Percentiles rank a stretch among this genome's conserved stretches.
These are phyloP conservation scores for Brienomyrus longianalis DNA, from an alignment of 2,113 vertebrate genomes.

Conservation along the genomic window DNA sequence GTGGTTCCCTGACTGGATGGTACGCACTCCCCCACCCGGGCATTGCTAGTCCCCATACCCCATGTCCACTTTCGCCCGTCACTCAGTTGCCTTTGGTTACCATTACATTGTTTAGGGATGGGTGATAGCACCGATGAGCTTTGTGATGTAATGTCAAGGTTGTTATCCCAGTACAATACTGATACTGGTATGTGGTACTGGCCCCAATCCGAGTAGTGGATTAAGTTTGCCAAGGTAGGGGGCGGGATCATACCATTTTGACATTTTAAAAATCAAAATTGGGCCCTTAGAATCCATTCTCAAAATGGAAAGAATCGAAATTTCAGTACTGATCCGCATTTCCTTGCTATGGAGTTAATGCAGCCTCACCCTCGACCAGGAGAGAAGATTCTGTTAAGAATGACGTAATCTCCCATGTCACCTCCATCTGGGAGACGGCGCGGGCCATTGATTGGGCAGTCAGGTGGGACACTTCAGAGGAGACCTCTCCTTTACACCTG, in stretches of 20 bases:
- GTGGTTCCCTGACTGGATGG: not conserved
- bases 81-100: not conserved
- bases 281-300: not conserved
- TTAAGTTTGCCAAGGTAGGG: not conserved
- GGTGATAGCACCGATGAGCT: not conserved
- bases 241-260: not conserved
- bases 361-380: not conserved
- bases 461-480: not conserved
- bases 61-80: not conserved
- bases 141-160: not conserved
- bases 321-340: not conserved
- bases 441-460: constrained; percentile 3
- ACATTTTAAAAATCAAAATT: not conserved
- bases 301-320: not conserved
- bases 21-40: not conserved
- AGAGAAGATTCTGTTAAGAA: not conserved
- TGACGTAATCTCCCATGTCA: not conserved
- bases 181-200: not conserved
- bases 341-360: not conserved
- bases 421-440: not conserved
- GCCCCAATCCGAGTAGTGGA: not conserved
- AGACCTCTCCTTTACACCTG: not conserved
- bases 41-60: not conserved
- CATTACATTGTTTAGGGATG: not conserved
- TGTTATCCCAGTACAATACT: not conserved